Percentiles rank a stretch among this genome's conserved stretches.
Conservation (phyloP, 2,888 invertebrate species). For the Pteria penguin region DNA sequence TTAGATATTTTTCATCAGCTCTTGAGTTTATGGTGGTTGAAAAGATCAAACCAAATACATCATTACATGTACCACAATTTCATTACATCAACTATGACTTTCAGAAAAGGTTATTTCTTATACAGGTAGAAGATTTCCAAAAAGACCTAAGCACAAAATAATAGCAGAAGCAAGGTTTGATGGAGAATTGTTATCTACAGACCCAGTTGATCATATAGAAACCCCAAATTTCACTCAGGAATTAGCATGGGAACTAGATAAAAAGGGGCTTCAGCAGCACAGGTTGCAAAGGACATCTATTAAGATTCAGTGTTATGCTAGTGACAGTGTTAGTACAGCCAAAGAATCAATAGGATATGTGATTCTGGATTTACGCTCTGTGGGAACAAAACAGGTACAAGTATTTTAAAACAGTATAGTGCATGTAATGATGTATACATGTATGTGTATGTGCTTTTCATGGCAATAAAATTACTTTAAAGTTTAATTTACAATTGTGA, state of each 20-base stretch:
- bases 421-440: too few species aligned
- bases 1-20: too few species aligned
- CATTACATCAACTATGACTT: too few species aligned
- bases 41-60: too few species aligned
- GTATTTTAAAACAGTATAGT: too few species aligned
- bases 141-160: slow-evolving; percentile 75
- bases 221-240: slow-evolving; percentile 80
- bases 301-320: slow-evolving; percentile 80
- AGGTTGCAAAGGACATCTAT: slow-evolving; percentile 80
- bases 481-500: too few species aligned
- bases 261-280: slow-evolving; percentile 80
- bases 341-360: slow-evolving; percentile 80
- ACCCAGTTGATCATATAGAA: slow-evolving; percentile 79
- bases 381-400: slow-evolving; percentile 76
- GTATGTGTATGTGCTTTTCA: too few species aligned
- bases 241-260: slow-evolving; percentile 81
- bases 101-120: not conserved
- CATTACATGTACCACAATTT: too few species aligned
- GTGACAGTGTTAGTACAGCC: slow-evolving; percentile 70
- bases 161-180: slow-evolving; percentile 81
- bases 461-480: too few species aligned
- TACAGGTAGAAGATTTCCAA: slow-evolving; percentile 80
- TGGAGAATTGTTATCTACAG: slow-evolving; percentile 80
- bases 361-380: slow-evolving; percentile 80
- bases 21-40: too few species aligned